Evolutionary conservation across 2,113 vertebrate species (phyloP), one percentile per base, ranked within the genome.

Genomic region (Nerophis ophidion): DNA sequence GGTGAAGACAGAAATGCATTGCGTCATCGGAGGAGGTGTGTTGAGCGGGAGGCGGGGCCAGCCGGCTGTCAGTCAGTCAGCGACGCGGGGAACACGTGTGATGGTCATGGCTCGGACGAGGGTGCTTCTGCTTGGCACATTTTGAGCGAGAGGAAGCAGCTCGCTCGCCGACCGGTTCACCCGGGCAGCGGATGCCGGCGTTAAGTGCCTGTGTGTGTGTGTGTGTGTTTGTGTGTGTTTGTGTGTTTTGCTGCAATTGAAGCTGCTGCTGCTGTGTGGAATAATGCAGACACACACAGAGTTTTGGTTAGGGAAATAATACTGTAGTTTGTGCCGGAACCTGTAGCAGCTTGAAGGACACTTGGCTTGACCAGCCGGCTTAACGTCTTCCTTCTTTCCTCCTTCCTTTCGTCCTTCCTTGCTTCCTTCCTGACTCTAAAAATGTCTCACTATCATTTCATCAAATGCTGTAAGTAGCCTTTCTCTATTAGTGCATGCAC

Each of bases 401-500:
- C 53, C 51, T 65, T n/a, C n/a, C n/a, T n/a, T n/a, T n/a, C n/a
- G n/a, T n/a, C n/a, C n/a, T n/a, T 57, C 50, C 61, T 62, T 70
- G 26, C 14, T 61, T 67, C 76, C 65, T 64, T 61, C 34, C 65
- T 57, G 66, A 72, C 53, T 70, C 48, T 42, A 14, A 93, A 87
- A 83, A 96, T 96, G 94, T 93, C 93, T 92, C 93, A 96, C 88
- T 95, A 95, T 74, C 92, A 92, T 91, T 95, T 96, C 83, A 94
- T 96, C 90, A 96, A 96, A 90, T 93, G 93, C 91, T 96, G 94
- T 96, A 89, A 96, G 94, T 96, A 94, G 72, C 72, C 79, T 66
- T 44, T 70, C 14, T 68, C n/a, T 66, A 40, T 65, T 12, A 63
- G 40, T 74, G 62, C 53, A 52, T 15, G 10, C 3, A 8, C 34